Conservation (phyloP, 2,888 invertebrate species). For the Caenorhabditis sp. region DNA sequence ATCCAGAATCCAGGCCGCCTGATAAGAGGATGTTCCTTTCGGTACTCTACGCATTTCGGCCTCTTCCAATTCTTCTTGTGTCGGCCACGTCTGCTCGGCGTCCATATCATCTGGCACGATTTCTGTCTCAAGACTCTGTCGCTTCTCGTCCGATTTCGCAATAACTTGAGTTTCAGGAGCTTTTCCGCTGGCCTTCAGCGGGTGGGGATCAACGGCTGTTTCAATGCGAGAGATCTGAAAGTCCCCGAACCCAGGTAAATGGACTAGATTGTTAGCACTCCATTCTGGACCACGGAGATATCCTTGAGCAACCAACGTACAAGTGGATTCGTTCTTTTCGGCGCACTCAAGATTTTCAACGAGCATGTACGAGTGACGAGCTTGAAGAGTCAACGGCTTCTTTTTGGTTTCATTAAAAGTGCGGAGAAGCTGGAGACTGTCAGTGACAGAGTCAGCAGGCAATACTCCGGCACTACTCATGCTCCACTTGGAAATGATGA, state of each 20-base stretch:
- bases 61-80: constrained; percentile 91
- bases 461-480: constrained; percentile 83
- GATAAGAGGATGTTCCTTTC: constrained; percentile 97
- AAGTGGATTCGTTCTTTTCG: constrained; percentile 63
- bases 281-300: constrained; percentile 91
- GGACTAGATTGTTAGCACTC: constrained; percentile 92
- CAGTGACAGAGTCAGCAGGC: constrained; percentile 87
- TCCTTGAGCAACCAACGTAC: constrained; percentile 88
- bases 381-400: constrained; percentile 88
- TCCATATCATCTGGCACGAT: constrained; percentile 89
- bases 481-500: constrained; percentile 79
- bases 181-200: constrained; percentile 58
- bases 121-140: constrained; percentile 88
- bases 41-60: constrained; percentile 88
- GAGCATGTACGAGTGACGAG: constrained; percentile 90
- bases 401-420: constrained; percentile 92
- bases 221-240: constrained; percentile 90
- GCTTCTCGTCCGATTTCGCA: constrained; percentile 76
- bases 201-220: constrained; percentile 68
- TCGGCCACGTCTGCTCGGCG: constrained; percentile 97
- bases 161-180: constrained; percentile 23
- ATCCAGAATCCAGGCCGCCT: constrained; percentile 89
- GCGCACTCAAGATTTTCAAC: constrained; percentile 89
- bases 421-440: constrained; percentile 88
- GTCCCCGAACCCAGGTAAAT: constrained; percentile 94